Evolutionary conservation across 2,888 invertebrate genomes (phyloP).

Genomic region (Fragum fragum): DNA sequence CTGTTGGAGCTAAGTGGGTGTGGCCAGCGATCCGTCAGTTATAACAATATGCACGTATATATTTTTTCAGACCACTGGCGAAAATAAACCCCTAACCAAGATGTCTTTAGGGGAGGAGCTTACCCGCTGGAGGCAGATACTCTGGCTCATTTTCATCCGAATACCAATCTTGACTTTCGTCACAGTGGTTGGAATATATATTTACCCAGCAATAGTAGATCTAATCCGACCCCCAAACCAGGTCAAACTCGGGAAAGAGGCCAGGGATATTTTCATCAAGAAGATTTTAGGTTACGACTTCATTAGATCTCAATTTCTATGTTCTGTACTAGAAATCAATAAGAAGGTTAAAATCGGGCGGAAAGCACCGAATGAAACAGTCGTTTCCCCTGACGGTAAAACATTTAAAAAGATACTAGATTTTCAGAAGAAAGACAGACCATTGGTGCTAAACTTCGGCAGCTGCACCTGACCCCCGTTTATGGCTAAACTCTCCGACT

Average conservation of each 20-base stretch:
- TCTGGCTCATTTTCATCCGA: background rate
- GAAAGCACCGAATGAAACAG: conserved; percentile 11
- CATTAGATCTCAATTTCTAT: background rate
- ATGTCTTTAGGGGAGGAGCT: background rate
- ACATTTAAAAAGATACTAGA: conserved; percentile 15
- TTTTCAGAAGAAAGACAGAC: conserved; percentile 13
- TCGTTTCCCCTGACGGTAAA: conserved; percentile 19
- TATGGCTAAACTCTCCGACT: conserved; percentile 25
- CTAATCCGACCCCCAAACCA: background rate
- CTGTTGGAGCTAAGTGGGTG: too few relatives aligned
- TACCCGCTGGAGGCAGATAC: background rate
- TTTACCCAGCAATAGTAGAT: conserved; percentile 11
- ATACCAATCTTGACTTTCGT: background rate
- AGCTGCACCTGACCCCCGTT: conserved; percentile 28
- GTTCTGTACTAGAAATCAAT: background rate
- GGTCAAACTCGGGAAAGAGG: background rate
- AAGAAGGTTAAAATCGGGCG: background rate
- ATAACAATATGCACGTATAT: too few relatives aligned
- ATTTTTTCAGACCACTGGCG: too few relatives aligned
- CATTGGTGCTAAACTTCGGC: conserved; percentile 25
- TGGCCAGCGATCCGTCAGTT: too few relatives aligned
- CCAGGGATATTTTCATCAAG: conserved; percentile 1
- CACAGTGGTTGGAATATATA: background rate
- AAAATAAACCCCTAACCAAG: background rate
- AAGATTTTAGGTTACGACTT: background rate